phyloP scores from a whole-genome alignment of 2,888 invertebrate genomes.

The Halocaridina rubra region DNA sequence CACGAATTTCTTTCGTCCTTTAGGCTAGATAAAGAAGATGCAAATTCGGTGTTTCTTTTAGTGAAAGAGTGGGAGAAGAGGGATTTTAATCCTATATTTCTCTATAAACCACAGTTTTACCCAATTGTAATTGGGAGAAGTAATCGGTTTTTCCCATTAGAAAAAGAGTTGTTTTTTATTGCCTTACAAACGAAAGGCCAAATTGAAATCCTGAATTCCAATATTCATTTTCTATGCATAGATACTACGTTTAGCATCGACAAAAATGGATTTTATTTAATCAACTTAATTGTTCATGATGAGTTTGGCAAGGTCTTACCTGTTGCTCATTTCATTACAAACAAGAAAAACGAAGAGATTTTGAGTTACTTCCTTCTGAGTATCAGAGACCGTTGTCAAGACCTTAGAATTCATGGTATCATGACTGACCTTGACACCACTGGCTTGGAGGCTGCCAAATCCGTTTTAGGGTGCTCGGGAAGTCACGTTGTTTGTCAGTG shows the following conservation, averaged over 20 bases:
- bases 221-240: neutral
- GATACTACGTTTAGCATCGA: neutral
- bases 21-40: neutral
- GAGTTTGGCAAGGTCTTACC: neutral
- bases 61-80: neutral
- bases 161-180: neutral
- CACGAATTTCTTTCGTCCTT: neutral
- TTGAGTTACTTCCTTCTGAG: neutral
- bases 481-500: neutral
- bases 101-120: neutral
- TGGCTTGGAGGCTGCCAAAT: neutral
- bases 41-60: neutral
- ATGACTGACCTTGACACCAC: neutral
- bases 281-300: neutral
- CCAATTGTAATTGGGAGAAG: neutral
- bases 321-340: neutral
- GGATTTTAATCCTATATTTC: neutral
- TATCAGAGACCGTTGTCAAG: neutral
- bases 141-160: neutral
- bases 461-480: neutral
- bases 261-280: neutral
- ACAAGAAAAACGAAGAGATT: neutral
- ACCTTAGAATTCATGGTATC: neutral
- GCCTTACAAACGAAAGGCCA: neutral
- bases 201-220: neutral